phyloP scores from a whole-genome alignment of 2,888 invertebrate genomes.

The Drosophila greeni region DNA sequence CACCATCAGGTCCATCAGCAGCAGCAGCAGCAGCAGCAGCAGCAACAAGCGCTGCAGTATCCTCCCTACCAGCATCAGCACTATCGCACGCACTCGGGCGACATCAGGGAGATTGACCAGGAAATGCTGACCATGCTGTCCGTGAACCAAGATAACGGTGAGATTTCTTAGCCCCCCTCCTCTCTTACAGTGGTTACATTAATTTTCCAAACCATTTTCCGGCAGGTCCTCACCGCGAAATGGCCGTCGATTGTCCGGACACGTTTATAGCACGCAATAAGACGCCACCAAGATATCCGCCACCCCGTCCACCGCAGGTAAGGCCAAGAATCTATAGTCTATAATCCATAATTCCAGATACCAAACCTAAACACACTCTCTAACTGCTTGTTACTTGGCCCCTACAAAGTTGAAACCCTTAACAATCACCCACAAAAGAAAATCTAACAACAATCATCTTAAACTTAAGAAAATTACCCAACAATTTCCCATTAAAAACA shows the following conservation, averaged over 20 bases:
- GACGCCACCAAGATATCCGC: conserved; percentile 93
- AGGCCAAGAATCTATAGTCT: conserved; percentile 34
- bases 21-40: conserved; percentile 73
- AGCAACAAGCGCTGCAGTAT: conserved; percentile 56
- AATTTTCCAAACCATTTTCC: not conserved
- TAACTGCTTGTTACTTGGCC: not conserved
- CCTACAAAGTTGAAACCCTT: no score
- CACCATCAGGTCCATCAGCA: conserved; percentile 55
- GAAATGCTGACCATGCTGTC: conserved; percentile 89
- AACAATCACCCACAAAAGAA: not conserved
- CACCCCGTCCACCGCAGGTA: conserved; percentile 86
- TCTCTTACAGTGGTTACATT: not conserved
- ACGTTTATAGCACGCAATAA: conserved; percentile 94
- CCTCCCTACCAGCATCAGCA: conserved; percentile 70
- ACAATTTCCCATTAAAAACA: not conserved
- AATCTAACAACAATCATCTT: not conserved
- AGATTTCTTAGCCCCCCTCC: conserved; percentile 48
- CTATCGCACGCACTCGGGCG: conserved; percentile 80
- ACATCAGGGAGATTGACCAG: conserved; percentile 80
- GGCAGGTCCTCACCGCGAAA: conserved; percentile 95
- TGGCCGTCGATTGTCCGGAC: conserved; percentile 99
- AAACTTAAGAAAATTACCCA: not conserved
- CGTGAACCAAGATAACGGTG: conserved; percentile 83
- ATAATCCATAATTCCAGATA: not conserved
- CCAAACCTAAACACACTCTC: conserved; percentile 5